Conservation (phyloP, 2,113 vertebrate species). For the Peromyscus leucopus region DNA sequence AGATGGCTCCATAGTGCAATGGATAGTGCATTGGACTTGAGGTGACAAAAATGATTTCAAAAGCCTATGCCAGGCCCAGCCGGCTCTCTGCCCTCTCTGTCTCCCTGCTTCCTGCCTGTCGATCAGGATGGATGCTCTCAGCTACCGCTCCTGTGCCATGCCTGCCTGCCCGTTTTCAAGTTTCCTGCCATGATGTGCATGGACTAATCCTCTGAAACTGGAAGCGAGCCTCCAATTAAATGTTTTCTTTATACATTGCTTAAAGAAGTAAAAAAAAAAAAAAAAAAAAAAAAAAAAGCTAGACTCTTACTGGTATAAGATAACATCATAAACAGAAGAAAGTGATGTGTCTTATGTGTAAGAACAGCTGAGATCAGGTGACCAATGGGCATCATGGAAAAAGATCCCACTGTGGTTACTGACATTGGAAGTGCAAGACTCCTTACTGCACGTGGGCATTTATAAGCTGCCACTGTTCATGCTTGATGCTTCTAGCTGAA, state of each 20-base stretch:
- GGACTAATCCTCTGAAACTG: background rate
- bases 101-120: background rate
- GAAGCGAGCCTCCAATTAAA: background rate
- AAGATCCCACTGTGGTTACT: background rate
- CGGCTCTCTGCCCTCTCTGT: background rate
- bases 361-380: constrained; percentile 2
- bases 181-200: background rate
- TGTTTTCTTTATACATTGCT: background rate
- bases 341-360: background rate
- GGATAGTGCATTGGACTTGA: background rate
- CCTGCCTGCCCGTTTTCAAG: background rate
- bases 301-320: background rate
- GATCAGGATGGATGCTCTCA: background rate
- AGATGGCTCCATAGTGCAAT: background rate
- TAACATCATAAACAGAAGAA: background rate
- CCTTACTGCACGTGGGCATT: background rate
- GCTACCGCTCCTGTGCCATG: background rate
- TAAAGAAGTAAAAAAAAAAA: background rate
- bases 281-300: constrained; percentile 21
- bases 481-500: background rate
- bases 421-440: background rate
- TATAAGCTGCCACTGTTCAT: background rate
- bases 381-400: background rate
- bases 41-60: background rate
- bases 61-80: background rate